Evolutionary conservation across 2,113 vertebrate genomes (phyloP).

Genomic region (Erythrocercus mccallii): DNA sequence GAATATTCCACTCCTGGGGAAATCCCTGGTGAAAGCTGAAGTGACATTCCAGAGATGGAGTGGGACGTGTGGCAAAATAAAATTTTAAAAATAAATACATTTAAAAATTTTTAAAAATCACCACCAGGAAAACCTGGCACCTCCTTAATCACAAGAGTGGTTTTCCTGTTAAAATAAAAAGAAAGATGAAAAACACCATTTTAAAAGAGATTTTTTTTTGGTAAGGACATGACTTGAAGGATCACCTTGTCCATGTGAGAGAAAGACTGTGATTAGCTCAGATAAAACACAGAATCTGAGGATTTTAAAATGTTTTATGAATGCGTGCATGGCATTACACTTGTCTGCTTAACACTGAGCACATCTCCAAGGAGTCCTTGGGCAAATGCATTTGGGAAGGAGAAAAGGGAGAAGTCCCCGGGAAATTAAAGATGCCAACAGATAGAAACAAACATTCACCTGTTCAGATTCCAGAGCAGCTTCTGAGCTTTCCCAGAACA

Average conservation of each 20-base stretch:
- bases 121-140: background rate
- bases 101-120: background rate
- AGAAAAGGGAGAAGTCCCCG: background rate
- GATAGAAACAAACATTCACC: background rate
- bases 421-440: background rate
- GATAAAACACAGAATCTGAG: background rate
- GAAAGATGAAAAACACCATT: background rate
- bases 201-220: background rate
- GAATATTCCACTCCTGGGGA: background rate
- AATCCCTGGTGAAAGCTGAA: background rate
- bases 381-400: background rate
- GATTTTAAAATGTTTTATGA: fast-evolving
- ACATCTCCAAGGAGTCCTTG: background rate
- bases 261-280: background rate
- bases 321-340: background rate
- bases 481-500: background rate
- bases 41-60: background rate
- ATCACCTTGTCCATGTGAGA: background rate
- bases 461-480: background rate
- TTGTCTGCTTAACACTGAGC: background rate
- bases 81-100: background rate
- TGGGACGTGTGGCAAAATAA: background rate
- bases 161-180: constrained; percentile 21
- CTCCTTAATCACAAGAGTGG: background rate
- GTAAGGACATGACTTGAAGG: background rate